phyloP scores from a whole-genome alignment of 2,888 invertebrate genomes.

The Nephrotoma flavescens region DNA sequence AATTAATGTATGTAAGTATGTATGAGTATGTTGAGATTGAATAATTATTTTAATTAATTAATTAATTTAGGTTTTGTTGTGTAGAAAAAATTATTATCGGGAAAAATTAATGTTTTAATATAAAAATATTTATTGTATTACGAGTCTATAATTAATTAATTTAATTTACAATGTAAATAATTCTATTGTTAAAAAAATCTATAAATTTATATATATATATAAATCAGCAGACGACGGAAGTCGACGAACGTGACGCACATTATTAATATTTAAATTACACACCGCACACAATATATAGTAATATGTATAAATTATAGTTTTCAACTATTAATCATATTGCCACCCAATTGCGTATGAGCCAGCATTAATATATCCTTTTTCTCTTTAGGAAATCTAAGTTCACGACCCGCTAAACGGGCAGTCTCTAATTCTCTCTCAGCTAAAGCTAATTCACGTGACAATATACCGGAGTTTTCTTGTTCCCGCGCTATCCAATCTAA shows the following conservation, averaged over 20 bases:
- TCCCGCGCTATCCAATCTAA: slow-evolving; percentile 84
- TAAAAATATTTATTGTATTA: neutral
- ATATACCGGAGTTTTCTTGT: slow-evolving; percentile 57
- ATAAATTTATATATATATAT: neutral
- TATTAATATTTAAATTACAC: neutral
- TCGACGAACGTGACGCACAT: neutral
- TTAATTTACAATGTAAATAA: neutral
- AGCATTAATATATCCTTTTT: slow-evolving; percentile 87
- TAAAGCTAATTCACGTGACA: slow-evolving; percentile 64
- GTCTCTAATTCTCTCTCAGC: slow-evolving; percentile 78
- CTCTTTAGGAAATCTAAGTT: slow-evolving; percentile 87
- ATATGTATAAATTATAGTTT: neutral
- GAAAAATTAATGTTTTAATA: neutral
- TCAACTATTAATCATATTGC: slow-evolving; percentile 17
- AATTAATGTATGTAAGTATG: neutral
- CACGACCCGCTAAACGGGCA: slow-evolving; percentile 75
- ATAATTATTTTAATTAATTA: neutral
- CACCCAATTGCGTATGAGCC: slow-evolving; percentile 68
- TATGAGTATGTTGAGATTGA: neutral
- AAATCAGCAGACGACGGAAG: neutral
- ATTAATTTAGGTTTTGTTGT: neutral
- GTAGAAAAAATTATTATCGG: neutral
- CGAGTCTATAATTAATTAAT: neutral
- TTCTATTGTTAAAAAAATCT: neutral
- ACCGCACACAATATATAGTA: neutral